A percentile compares a stretch with the other conserved stretches of the same genome.
Evolutionary conservation across 2,113 vertebrate genomes (phyloP).

Genomic region (Mandrillus leucophaeus): DNA sequence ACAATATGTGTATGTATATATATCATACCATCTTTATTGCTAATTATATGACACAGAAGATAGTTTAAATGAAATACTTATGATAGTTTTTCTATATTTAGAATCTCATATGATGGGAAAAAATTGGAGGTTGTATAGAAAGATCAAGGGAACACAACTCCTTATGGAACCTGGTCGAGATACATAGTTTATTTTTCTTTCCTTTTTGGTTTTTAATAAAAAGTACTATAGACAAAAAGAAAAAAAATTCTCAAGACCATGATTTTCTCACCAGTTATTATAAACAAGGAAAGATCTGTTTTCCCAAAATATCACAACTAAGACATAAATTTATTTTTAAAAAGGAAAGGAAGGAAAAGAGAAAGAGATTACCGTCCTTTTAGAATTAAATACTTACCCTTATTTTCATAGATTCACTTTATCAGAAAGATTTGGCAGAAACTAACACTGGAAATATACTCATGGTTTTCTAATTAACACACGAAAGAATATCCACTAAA

Average conservation of each 20-base stretch:
- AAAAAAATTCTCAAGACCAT: slow-evolving; percentile 40
- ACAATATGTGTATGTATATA: background rate
- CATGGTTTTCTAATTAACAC: slow-evolving; percentile 10
- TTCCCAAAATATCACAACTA: background rate
- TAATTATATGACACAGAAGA: background rate
- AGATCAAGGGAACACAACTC: slow-evolving; percentile 25
- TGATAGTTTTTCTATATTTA: slow-evolving; percentile 11
- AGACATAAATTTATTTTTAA: background rate
- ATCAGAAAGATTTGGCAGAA: slow-evolving; percentile 12
- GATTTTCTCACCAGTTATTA: background rate
- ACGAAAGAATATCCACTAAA: background rate
- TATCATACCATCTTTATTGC: slow-evolving; percentile 10
- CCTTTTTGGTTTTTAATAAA: slow-evolving; percentile 35
- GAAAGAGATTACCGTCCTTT: background rate
- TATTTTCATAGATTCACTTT: slow-evolving; percentile 6
- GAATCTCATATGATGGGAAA: background rate
- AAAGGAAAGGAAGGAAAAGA: background rate
- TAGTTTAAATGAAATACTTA: slow-evolving; percentile 16
- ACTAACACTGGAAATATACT: slow-evolving; percentile 29
- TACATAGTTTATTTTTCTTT: background rate
- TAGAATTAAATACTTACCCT: background rate
- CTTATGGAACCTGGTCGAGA: background rate
- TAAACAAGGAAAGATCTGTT: slow-evolving; percentile 17
- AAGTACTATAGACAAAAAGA: background rate
- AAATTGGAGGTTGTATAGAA: background rate